Evolutionary conservation across 2,113 vertebrate genomes (phyloP).

Genomic region (Progne subis): DNA sequence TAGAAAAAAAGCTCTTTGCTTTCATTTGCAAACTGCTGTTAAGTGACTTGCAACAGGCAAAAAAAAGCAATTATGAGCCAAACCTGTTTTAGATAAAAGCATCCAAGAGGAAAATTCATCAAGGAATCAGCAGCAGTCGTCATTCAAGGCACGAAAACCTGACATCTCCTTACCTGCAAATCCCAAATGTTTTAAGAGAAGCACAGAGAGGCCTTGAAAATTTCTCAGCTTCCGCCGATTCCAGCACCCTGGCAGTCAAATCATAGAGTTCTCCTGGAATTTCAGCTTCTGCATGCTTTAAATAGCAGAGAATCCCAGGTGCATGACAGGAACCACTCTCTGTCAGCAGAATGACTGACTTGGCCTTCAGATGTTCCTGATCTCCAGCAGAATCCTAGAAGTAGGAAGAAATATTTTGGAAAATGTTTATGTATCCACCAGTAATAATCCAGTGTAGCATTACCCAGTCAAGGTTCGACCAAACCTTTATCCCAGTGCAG

Average conservation of each 20-base stretch:
- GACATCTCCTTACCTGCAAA: constrained; percentile 83
- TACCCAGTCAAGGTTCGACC: neutral
- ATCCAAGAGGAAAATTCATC: neutral
- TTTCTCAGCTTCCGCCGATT: constrained; percentile 79
- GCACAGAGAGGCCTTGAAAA: constrained; percentile 77
- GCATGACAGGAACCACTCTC: constrained; percentile 73
- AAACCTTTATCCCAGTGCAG: constrained; percentile 75
- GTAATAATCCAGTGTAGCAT: neutral
- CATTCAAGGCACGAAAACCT: neutral
- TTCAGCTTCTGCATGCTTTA: constrained; percentile 72
- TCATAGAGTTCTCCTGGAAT: constrained; percentile 80
- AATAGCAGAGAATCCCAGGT: constrained; percentile 74
- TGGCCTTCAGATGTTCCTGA: constrained; percentile 14
- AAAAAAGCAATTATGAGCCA: neutral
- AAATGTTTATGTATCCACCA: neutral
- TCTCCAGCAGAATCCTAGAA: constrained; percentile 35
- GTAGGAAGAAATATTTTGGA: neutral
- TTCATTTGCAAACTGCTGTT: neutral
- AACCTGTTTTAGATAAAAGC: neutral
- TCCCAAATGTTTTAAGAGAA: constrained; percentile 85
- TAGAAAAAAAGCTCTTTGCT: neutral
- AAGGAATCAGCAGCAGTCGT: neutral
- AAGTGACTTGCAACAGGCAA: neutral
- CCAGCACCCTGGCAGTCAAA: constrained; percentile 71
- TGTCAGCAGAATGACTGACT: constrained; percentile 85